Percentiles rank a stretch among this genome's conserved stretches.
These are phyloP conservation scores for Strigamia crassipes DNA, from an alignment of 2,888 invertebrate species.

Conservation along the genomic window DNA sequence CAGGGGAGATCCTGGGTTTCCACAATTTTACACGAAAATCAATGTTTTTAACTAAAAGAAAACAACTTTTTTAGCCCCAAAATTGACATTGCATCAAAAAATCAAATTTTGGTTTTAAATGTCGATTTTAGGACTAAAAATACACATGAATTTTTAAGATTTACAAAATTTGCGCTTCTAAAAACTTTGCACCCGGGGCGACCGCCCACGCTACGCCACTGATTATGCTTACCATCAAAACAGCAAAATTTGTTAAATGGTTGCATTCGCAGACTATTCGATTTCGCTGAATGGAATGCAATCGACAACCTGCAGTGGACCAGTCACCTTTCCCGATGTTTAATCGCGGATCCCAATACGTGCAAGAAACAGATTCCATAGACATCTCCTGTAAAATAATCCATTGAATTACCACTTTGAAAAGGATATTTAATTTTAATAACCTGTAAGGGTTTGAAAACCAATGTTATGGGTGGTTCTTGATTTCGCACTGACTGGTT, in stretches of 20 bases:
- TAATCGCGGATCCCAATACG: conserved; percentile 32
- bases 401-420: not conserved
- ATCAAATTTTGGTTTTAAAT: too few species aligned
- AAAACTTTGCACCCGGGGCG: too few species aligned
- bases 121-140: too few species aligned
- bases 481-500: not conserved
- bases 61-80: too few species aligned
- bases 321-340: conserved; percentile 66
- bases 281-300: conserved; percentile 77
- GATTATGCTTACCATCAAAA: conserved; percentile 73
- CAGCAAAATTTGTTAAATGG: conserved; percentile 89
- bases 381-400: not conserved
- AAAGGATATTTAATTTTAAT: not conserved
- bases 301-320: conserved; percentile 88
- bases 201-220: too few species aligned
- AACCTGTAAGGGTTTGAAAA: not conserved
- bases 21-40: not conserved
- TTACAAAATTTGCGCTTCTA: too few species aligned
- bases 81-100: too few species aligned
- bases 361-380: conserved; percentile 34
- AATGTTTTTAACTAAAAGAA: not conserved
- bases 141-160: too few species aligned
- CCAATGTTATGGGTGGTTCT: not conserved
- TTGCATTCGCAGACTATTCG: conserved; percentile 81
- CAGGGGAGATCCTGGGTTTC: too few species aligned